These are phyloP conservation scores for Octopus sinensis DNA, from an alignment of 1,140 invertebrate species.

Conservation along the genomic window DNA sequence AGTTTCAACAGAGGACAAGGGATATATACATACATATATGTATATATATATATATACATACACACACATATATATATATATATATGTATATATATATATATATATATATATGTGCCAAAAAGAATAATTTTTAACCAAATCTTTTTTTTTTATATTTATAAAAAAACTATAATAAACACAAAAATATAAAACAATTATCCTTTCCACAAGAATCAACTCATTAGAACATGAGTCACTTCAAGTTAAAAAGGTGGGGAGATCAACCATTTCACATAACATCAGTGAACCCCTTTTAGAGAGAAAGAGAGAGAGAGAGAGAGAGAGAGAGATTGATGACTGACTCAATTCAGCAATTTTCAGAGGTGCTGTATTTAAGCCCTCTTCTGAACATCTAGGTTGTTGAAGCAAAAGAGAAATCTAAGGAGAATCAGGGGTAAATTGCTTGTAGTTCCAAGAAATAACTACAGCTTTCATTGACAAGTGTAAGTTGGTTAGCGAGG, in stretches of 20 bases:
- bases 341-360: no score
- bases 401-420: no score
- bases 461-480: not conserved
- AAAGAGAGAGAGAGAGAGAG: not conserved
- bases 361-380: no score
- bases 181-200: not conserved
- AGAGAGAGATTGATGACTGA: no score
- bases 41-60: no score
- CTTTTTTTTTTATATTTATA: not conserved
- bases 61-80: no score
- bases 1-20: not conserved
- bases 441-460: not conserved
- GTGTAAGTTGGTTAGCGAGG: constrained; percentile 6
- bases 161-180: no score
- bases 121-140: constrained; percentile 3
- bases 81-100: no score
- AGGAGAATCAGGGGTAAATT: no score
- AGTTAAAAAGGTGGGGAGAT: not conserved
- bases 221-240: not conserved
- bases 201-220: not conserved
- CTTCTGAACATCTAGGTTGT: no score
- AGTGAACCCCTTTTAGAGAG: not conserved
- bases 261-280: constrained; percentile 10
- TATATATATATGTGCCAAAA: not conserved
- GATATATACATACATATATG: no score